phyloP scores from a whole-genome alignment of 1,140 invertebrate genomes.

The Orchesella cincta region DNA sequence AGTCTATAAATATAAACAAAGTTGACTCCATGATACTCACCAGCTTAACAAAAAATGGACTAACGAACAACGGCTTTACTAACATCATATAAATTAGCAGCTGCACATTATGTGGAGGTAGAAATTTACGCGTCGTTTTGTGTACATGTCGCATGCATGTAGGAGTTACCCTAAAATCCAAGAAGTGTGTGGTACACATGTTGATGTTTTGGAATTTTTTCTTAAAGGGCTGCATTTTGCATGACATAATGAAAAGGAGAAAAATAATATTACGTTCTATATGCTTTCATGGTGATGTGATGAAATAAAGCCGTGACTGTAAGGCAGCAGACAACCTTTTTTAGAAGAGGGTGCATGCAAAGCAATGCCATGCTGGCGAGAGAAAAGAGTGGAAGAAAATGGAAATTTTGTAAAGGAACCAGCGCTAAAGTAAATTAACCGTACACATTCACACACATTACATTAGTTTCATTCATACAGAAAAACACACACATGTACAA shows the following conservation, averaged over 20 bases:
- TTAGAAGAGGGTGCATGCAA: not conserved
- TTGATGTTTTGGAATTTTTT: not conserved
- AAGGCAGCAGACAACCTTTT: not conserved
- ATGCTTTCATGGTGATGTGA: no score
- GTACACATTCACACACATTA: not conserved
- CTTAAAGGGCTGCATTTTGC: not conserved
- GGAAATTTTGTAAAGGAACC: not conserved
- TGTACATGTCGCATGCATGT: not conserved
- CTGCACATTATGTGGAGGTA: no score
- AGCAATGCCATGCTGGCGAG: not conserved
- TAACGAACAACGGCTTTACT: no score
- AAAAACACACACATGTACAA: not conserved
- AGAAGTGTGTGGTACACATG: conserved; percentile 13
- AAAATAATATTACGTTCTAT: not conserved
- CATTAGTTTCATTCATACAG: not conserved
- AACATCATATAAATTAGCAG: no score
- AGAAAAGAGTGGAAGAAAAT: not conserved
- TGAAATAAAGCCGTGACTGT: no score
- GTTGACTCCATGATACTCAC: no score
- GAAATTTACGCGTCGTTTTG: not conserved
- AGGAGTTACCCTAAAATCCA: not conserved
- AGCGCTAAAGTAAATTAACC: conserved; percentile 6
- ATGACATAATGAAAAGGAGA: not conserved
- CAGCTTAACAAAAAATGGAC: no score
- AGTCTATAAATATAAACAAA: no score